Evolutionary conservation across 2,113 vertebrate species (phyloP).

Genomic region (Ammospiza caudacuta): DNA sequence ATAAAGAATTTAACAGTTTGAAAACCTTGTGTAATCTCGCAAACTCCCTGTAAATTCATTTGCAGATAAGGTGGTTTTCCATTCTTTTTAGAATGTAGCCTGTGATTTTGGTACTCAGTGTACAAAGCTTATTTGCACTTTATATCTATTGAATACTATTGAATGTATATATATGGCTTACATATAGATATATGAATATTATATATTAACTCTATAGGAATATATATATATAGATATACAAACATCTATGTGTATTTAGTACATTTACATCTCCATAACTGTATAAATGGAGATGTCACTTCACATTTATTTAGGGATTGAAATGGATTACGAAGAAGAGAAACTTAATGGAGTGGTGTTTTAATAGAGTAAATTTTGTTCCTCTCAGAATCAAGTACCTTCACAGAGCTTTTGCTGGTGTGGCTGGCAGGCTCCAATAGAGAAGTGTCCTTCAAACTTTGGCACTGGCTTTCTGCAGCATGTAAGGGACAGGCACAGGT

Average conservation of each 20-base stretch:
- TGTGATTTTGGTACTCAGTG: neutral
- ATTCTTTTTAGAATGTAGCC: neutral
- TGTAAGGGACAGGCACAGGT: neutral
- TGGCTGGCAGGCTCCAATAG: neutral
- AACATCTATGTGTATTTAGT: neutral
- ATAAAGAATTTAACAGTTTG: neutral
- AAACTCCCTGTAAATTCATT: neutral
- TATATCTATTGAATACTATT: neutral
- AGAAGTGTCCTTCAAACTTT: neutral
- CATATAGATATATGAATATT: neutral
- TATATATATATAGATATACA: neutral
- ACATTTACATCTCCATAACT: neutral
- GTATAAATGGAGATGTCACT: neutral
- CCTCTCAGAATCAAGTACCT: neutral
- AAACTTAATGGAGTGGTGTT: neutral
- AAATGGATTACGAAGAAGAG: neutral
- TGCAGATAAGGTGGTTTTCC: neutral
- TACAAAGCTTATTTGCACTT: neutral
- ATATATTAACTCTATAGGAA: neutral
- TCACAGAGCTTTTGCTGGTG: neutral
- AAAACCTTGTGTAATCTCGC: neutral
- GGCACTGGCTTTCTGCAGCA: neutral
- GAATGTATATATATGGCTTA: neutral
- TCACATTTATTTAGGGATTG: neutral
- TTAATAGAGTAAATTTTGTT: neutral